These are phyloP conservation scores for Leptinotarsa haldemani DNA, from an alignment of 2,888 invertebrate genomes.

Conservation along the genomic window DNA sequence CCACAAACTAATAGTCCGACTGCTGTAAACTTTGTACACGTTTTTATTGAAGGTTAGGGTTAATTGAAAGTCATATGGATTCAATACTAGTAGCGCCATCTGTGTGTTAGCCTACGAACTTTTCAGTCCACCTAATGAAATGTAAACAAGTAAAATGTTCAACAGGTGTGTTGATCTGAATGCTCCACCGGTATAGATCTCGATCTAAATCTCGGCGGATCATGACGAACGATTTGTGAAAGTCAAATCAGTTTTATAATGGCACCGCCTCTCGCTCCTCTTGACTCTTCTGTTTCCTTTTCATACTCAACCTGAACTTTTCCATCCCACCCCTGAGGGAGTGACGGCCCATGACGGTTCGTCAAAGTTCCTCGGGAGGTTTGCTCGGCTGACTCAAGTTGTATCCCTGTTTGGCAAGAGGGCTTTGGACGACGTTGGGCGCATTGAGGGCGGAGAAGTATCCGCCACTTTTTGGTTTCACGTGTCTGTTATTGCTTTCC, in stretches of 20 bases:
- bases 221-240: no score
- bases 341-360: constrained; percentile 38
- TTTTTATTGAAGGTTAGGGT: no score
- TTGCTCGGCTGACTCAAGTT: constrained; percentile 53
- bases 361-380: constrained; percentile 61
- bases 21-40: no score
- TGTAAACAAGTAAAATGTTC: no score
- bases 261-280: constrained; percentile 30
- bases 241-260: constrained; percentile 21
- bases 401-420: constrained; percentile 61
- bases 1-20: no score
- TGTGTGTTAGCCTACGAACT: no score
- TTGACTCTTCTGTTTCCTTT: constrained; percentile 44
- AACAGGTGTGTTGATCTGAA: no score
- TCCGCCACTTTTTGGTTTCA: constrained; percentile 85
- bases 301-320: constrained; percentile 55
- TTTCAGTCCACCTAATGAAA: no score
- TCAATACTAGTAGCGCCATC: no score
- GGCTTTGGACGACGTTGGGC: constrained; percentile 63
- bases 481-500: constrained; percentile 91
- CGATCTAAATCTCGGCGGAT: no score
- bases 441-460: constrained; percentile 77
- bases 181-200: no score
- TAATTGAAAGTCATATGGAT: no score
- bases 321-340: constrained; percentile 37